Evolutionary conservation across 2,113 vertebrate genomes (phyloP), one percentile per base, ranked within the genome.

Genomic region (Condylura cristata): DNA sequence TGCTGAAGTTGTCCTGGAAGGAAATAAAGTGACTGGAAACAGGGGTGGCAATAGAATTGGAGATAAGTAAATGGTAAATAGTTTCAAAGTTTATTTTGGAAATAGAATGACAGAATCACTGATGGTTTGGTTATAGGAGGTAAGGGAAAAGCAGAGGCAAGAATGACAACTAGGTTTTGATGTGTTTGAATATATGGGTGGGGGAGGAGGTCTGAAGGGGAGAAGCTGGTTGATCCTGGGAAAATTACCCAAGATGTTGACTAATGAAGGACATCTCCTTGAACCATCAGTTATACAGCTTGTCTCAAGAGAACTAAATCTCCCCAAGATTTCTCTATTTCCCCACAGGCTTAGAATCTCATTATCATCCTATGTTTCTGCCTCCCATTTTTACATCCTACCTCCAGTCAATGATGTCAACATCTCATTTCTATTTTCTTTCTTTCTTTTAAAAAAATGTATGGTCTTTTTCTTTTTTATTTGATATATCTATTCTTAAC

Each of bases 11-110:
- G 37, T 30, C 51, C 71, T 90, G 78, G 48, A 84, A 79, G 71
- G 63, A 93, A 82, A 78, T n/a, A 9, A 81, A n/a, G 70, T 83
- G n/a, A 78, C 28, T 51, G 37, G 26, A 24, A 53, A 12, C 10
- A 48, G 44, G 32, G 28, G 1, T 78, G 34, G 24, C 32, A 93
- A 16, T 61, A 16, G 41, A 53, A 78, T 17, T 65, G 12, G 4
- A 88, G 63, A 91, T 32, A 86, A 70, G 30, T 58, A 78, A 78
- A 78, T n/a, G 63, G 30, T 58, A 78, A 78, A 78, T n/a, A 78
- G 22, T 37, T 60, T 86, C 22, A 48, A 91, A 80, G 39, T 78
- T 93, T 92, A 92, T 79, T 91, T 95, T 94, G 70, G 86, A 86
- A 87, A 83, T 1, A 86, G 61, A 92, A 85, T 61, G 58, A 28